Evolutionary conservation across 2,888 invertebrate genomes (phyloP).

Genomic region (Apoda limacodes): DNA sequence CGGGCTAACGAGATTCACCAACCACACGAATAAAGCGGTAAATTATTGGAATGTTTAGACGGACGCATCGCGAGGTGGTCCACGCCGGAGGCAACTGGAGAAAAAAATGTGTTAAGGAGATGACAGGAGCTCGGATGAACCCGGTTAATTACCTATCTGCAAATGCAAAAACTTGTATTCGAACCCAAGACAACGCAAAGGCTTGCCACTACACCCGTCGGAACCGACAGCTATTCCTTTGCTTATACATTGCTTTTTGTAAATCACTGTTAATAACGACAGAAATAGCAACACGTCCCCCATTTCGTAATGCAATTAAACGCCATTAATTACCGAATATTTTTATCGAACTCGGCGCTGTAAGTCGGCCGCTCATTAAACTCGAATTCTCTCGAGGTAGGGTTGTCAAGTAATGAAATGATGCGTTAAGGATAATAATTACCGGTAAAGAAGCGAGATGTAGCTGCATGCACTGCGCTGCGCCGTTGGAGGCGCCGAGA

Average conservation of each 20-base stretch:
- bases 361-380: constrained; percentile 36
- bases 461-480: constrained; percentile 25
- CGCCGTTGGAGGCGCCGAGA: constrained; percentile 55
- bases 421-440: constrained; percentile 35
- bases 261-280: constrained; percentile 35
- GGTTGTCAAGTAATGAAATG: constrained; percentile 31
- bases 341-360: too few species aligned
- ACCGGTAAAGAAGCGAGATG: constrained; percentile 21
- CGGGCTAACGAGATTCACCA: constrained; percentile 66
- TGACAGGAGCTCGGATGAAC: constrained; percentile 59
- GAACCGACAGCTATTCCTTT: constrained; percentile 44
- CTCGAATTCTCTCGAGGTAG: constrained; percentile 34
- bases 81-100: constrained; percentile 35
- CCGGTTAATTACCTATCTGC: constrained; percentile 44
- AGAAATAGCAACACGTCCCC: too few species aligned
- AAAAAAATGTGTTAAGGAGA: constrained; percentile 61
- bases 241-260: constrained; percentile 41
- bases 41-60: constrained; percentile 59
- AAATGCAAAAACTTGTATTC: constrained; percentile 38
- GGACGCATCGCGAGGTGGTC: constrained; percentile 54
- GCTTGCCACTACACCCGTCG: constrained; percentile 42
- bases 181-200: constrained; percentile 24
- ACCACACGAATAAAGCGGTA: constrained; percentile 64
- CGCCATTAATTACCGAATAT: constrained; percentile 47
- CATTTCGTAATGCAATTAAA: constrained; percentile 37